Evolutionary conservation across 64 coral and sea anemone genomes (phyloP).

Genomic region (Orbicella faveolata): DNA sequence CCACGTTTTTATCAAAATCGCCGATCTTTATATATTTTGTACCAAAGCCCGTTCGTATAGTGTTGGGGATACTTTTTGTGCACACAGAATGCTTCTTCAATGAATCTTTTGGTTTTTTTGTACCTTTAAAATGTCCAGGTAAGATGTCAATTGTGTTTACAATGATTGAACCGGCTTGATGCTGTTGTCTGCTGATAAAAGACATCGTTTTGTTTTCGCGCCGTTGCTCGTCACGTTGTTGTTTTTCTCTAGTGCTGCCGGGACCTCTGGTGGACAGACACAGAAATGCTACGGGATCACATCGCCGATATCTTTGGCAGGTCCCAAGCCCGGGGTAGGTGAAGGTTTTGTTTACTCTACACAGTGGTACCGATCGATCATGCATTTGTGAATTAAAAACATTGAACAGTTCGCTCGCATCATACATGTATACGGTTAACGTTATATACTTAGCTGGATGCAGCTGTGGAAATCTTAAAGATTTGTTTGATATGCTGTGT

Average conservation of each 20-base stretch:
- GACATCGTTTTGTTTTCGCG: background rate
- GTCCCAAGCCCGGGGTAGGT: conserved; percentile 81
- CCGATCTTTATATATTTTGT: background rate
- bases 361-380: background rate
- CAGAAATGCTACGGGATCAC: conserved; percentile 85
- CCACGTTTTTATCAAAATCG: background rate
- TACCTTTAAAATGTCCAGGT: conserved; percentile 82
- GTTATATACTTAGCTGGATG: too few species aligned
- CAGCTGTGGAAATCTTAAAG: too few species aligned
- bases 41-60: background rate
- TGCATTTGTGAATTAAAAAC: background rate
- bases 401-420: too few species aligned
- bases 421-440: too few species aligned
- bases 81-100: background rate
- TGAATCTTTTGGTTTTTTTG: conserved; percentile 8
- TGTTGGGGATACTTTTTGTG: background rate
- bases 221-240: background rate
- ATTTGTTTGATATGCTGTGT: too few species aligned
- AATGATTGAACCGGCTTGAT: background rate
- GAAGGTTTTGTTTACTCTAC: background rate
- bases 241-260: conserved; percentile 32
- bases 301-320: conserved; percentile 82
- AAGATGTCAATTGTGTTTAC: background rate
- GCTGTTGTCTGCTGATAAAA: conserved; percentile 6
- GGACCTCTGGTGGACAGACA: conserved; percentile 32